phyloP scores from a whole-genome alignment of 2,797 vertebrate species.

The Nothura maculosa region DNA sequence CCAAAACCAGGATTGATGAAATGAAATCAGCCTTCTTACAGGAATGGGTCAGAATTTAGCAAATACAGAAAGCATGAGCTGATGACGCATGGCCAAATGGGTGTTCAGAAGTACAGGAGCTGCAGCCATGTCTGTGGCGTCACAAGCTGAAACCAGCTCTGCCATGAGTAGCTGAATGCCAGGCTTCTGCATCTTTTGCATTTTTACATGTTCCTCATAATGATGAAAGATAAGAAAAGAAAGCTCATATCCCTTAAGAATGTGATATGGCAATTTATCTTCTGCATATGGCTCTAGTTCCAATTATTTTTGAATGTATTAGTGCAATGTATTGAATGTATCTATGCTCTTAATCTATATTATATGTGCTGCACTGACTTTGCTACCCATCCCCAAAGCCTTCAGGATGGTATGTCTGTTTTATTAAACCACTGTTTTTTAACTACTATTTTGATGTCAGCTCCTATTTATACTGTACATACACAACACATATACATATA shows the following conservation, averaged over 20 bases:
- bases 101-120: neutral
- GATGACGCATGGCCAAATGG: neutral
- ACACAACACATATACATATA: neutral
- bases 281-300: neutral
- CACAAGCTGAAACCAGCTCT: slow-evolving; percentile 8
- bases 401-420: neutral
- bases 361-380: neutral
- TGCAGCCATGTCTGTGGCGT: neutral
- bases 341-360: neutral
- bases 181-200: neutral
- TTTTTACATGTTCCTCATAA: neutral
- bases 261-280: neutral
- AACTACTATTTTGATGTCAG: neutral
- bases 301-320: neutral
- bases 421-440: neutral
- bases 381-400: neutral
- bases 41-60: neutral
- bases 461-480: neutral
- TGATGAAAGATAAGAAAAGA: neutral
- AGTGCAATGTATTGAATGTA: too few species aligned
- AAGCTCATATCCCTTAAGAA: neutral
- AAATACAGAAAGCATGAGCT: neutral
- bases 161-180: neutral
- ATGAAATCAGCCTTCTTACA: neutral
- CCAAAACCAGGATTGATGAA: neutral